These are phyloP conservation scores for Aurelia sp. DNA, from an alignment of 30 jellyfish, hydroid and myxozoan genomes.

Conservation along the genomic window DNA sequence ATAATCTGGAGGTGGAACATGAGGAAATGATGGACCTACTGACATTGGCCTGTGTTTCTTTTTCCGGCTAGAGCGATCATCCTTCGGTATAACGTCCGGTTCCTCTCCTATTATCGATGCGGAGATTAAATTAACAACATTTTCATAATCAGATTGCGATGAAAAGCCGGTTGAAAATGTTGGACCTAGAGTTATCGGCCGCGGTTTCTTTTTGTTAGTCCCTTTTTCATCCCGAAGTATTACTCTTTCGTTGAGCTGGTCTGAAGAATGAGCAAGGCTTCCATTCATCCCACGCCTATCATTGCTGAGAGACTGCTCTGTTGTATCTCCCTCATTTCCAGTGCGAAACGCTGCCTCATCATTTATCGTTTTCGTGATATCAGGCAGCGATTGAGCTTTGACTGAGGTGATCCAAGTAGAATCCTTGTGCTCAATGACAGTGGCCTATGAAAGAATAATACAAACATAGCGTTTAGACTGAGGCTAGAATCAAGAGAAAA, in stretches of 20 bases:
- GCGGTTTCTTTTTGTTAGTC: conserved; percentile 18
- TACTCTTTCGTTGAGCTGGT: conserved; percentile 1
- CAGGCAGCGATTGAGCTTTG: conserved; percentile 49
- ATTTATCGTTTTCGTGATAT: conserved; percentile 18
- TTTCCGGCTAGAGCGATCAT: not conserved
- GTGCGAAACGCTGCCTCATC: not conserved
- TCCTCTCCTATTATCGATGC: conserved; percentile 42
- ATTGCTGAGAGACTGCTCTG: not conserved
- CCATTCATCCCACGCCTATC: not conserved
- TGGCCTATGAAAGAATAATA: not conserved
- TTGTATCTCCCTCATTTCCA: not conserved
- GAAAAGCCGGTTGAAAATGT: conserved; percentile 40
- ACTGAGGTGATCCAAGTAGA: conserved; percentile 22
- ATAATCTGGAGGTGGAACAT: conserved; percentile 51
- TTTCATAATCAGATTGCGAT: conserved; percentile 50
- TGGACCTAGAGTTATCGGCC: conserved; percentile 65
- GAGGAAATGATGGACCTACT: conserved; percentile 8
- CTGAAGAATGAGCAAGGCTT: conserved; percentile 12
- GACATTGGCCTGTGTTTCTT: conserved; percentile 33
- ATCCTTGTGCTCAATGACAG: not conserved
- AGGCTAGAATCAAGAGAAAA: not conserved
- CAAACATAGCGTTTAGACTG: not conserved
- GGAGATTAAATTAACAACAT: conserved; percentile 44
- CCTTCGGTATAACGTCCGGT: conserved; percentile 27
- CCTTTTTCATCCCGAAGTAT: conserved; percentile 20